These are phyloP conservation scores for Ectobius pallidus DNA, from an alignment of 2,888 invertebrate genomes.

Conservation along the genomic window DNA sequence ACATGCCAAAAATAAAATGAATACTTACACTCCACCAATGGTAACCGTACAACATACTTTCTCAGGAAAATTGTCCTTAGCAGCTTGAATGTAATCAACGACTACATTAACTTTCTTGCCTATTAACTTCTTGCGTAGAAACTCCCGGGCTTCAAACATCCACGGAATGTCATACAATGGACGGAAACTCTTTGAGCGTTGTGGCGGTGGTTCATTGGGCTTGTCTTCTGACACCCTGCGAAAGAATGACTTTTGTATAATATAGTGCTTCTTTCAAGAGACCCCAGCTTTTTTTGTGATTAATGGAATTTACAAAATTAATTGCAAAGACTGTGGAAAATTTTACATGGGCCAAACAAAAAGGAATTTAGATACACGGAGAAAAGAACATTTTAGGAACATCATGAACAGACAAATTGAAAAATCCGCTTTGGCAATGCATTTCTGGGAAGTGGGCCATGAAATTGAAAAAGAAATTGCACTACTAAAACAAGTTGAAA, in stretches of 20 bases:
- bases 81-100: constrained; percentile 96
- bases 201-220: constrained; percentile 52
- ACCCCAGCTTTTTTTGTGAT: neutral
- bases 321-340: neutral
- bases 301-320: neutral
- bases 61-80: constrained; percentile 91
- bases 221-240: constrained; percentile 57
- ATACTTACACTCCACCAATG: constrained; percentile 74
- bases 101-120: constrained; percentile 92
- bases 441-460: no score
- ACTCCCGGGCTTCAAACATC: constrained; percentile 99
- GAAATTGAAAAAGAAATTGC: no score
- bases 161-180: constrained; percentile 98
- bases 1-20: neutral
- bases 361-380: no score
- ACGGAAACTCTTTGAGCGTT: constrained; percentile 76
- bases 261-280: no score
- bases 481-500: no score
- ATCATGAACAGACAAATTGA: no score
- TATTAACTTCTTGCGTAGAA: constrained; percentile 91
- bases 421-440: no score
- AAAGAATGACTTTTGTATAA: no score
- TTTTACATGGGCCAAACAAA: no score
- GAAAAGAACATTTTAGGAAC: no score
- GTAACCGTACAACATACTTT: constrained; percentile 94